Evolutionary conservation across 2,797 vertebrate species (phyloP).

Genomic region (Hydrocynus forskahlii): DNA sequence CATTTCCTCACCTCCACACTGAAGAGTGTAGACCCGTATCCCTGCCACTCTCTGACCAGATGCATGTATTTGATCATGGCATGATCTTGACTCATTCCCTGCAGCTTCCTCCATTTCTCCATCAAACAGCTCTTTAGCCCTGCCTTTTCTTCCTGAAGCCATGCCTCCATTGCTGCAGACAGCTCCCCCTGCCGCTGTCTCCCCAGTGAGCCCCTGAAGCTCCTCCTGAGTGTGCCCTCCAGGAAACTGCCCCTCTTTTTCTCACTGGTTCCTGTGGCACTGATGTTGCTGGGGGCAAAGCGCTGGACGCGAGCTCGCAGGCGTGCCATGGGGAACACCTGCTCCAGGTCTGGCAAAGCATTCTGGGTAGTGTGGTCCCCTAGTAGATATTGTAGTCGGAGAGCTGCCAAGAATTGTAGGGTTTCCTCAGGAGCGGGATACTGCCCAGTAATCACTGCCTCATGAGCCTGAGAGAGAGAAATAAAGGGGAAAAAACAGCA

Average conservation of each 20-base stretch:
- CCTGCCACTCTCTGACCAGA: slow-evolving; percentile 94
- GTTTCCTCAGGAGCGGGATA: slow-evolving; percentile 96
- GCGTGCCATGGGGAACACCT: slow-evolving; percentile 88
- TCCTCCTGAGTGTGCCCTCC: slow-evolving; percentile 91
- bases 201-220: slow-evolving; percentile 86
- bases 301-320: slow-evolving; percentile 88
- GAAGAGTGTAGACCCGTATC: slow-evolving; percentile 95
- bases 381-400: slow-evolving; percentile 91
- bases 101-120: slow-evolving; percentile 95
- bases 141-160: slow-evolving; percentile 90
- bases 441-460: slow-evolving; percentile 92
- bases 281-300: slow-evolving; percentile 69
- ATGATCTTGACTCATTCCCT: slow-evolving; percentile 90
- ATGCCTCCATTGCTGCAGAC: slow-evolving; percentile 89
- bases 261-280: slow-evolving; percentile 70
- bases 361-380: slow-evolving; percentile 80
- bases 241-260: slow-evolving; percentile 92
- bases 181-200: slow-evolving; percentile 88
- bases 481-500: not conserved
- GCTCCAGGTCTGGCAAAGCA: slow-evolving; percentile 81
- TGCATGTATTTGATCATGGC: slow-evolving; percentile 95
- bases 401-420: slow-evolving; percentile 91
- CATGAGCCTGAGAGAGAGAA: slow-evolving; percentile 83
- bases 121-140: slow-evolving; percentile 84
- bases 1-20: slow-evolving; percentile 88